Evolutionary conservation across 2,797 vertebrate genomes (phyloP).

Genomic region (Myotis vivesi): DNA sequence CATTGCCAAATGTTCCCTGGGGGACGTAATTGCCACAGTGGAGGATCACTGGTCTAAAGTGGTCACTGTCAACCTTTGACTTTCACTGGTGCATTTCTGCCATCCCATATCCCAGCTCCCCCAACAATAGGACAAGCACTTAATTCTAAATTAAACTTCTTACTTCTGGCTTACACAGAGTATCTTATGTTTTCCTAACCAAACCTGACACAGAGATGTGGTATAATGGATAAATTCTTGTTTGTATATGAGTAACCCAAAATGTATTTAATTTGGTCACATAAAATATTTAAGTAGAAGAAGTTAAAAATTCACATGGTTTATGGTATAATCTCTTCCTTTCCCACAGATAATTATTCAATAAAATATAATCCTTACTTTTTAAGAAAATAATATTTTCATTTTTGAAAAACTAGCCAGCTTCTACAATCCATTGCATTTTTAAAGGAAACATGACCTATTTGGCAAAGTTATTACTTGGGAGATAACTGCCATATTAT

Average conservation of each 20-base stretch:
- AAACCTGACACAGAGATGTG: neutral
- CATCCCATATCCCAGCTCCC: no score
- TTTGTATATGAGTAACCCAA: neutral
- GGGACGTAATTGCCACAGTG: neutral
- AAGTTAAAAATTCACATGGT: neutral
- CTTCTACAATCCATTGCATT: neutral
- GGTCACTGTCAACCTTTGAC: neutral
- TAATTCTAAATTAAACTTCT: neutral
- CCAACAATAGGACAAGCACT: neutral
- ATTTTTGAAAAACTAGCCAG: neutral
- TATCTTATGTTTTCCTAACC: neutral
- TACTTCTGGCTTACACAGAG: neutral
- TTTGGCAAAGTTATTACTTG: constrained; percentile 65
- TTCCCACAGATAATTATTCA: neutral
- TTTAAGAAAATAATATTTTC: neutral
- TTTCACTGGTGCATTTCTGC: neutral
- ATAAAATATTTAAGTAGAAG: constrained; percentile 16
- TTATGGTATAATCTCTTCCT: neutral
- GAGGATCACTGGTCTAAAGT: neutral
- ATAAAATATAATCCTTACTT: neutral
- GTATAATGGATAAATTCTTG: neutral
- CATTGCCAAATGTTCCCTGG: neutral
- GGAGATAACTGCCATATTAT: constrained; percentile 54
- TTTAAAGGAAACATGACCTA: constrained; percentile 39
- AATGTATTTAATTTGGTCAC: neutral